Percentiles rank a stretch among this genome's conserved stretches.
These are phyloP conservation scores for Anarrhichthys ocellatus DNA, from an alignment of 2,113 vertebrate genomes.

Conservation along the genomic window DNA sequence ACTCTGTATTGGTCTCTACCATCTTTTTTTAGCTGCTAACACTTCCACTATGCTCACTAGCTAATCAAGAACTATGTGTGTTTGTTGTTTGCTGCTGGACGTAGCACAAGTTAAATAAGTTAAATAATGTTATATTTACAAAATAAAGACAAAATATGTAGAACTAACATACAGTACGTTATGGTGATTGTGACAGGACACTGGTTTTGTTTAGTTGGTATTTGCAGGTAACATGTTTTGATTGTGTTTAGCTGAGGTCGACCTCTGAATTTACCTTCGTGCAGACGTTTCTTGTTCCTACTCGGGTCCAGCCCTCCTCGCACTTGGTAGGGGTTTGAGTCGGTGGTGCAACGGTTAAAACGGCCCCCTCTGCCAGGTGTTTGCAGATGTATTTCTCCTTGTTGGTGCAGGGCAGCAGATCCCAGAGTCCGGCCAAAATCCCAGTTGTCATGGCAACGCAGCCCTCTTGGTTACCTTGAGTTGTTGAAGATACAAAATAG, in stretches of 20 bases:
- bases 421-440: conserved; percentile 92
- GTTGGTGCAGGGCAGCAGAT: conserved; percentile 90
- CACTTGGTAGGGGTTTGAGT: conserved; percentile 62
- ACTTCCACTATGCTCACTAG: not conserved
- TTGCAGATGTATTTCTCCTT: conserved; percentile 94
- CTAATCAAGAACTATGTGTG: not conserved
- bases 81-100: not conserved
- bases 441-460: conserved; percentile 95
- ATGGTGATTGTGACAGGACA: not conserved
- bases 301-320: conserved; percentile 81
- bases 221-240: not conserved
- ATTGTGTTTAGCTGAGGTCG: not conserved
- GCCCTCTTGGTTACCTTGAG: conserved; percentile 80
- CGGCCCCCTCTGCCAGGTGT: conserved; percentile 87
- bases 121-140: not conserved
- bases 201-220: not conserved
- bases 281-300: conserved; percentile 78
- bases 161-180: not conserved
- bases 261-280: conserved; percentile 82
- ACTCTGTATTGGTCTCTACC: not conserved
- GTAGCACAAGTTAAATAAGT: not conserved
- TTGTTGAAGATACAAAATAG: not conserved
- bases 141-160: not conserved
- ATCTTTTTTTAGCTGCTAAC: not conserved
- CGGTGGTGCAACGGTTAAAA: conserved; percentile 74